Base-by-base conservation (phyloP, 1,140 invertebrate species). In the Neotoxoptera formosana region DNA sequence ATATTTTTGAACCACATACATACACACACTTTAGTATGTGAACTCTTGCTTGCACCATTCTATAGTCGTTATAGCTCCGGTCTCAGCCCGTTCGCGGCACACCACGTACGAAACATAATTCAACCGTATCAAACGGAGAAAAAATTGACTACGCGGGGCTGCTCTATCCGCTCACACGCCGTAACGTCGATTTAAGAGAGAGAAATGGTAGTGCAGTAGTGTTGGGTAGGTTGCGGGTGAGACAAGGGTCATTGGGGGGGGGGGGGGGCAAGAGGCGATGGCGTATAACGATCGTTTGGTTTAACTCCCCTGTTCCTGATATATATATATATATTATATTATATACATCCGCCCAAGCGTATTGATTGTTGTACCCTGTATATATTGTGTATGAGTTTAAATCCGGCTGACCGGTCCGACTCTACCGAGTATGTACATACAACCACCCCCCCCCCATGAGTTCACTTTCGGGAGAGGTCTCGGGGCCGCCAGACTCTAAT, bases 91-190 rank as follows among this genome's bases (percentile, higher is more conserved):
- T 89, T 87, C 45, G 41, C 83, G 36, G 81, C 9, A 23, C 48
- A 89, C 48, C 48, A 89, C 87, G 87, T 89, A 89, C 87, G 87
- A 53, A 89, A 89, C 48, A 89, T 89, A 89, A 89, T 89, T 89
- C 87, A 89, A 89, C 87, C 87, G 34, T 89, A 89, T 89, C 87
- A 89, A 89, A 89, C 48, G 87, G n/a, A 51, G 8, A 89, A 89
- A 88, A 89, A 89, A 88, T 89, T 89, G 87, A 89, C 87, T 89
- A 34, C 34, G 34, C 8, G 87, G 87, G 30, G 25, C 86, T n/a
- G 11, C 45, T 21, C 86, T n/a, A 30, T 30, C 47, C 30, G n/a
- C 17, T 21, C 9, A 30, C 47, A 30, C 34, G 17, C 84, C 17
- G 17, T 88, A 88, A 88, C 45, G 86, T 89, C 30, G 48, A 89